phyloP scores from a whole-genome alignment of 2,113 vertebrate species.

The Nibea albiflora region DNA sequence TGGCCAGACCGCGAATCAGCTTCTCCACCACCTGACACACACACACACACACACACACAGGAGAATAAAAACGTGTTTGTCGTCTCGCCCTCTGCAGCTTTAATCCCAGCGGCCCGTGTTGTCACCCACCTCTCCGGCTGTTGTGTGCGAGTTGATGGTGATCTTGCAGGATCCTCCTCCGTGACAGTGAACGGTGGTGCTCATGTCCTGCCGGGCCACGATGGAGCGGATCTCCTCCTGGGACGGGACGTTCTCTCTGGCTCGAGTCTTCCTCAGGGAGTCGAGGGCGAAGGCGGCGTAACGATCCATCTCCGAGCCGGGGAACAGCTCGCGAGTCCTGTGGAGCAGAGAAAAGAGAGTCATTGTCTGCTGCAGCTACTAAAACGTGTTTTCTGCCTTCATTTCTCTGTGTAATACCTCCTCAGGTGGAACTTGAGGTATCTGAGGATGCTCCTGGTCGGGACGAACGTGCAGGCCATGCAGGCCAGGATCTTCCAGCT shows the following conservation, averaged over 20 bases:
- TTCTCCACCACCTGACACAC: constrained; percentile 94
- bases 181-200: constrained; percentile 93
- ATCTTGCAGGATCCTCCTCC: constrained; percentile 98
- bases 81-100: no score
- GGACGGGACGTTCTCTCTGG: constrained; percentile 93
- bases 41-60: not conserved
- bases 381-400: not conserved
- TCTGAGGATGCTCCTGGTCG: constrained; percentile 90
- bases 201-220: constrained; percentile 93
- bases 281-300: constrained; percentile 90
- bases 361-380: no score
- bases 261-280: constrained; percentile 91
- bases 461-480: constrained; percentile 93
- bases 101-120: not conserved
- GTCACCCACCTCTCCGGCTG: constrained; percentile 93
- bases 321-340: constrained; percentile 92
- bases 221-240: constrained; percentile 93
- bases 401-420: constrained; percentile 76
- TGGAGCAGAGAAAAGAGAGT: not conserved
- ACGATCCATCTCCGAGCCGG: constrained; percentile 92
- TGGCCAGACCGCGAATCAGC: constrained; percentile 94
- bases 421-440: constrained; percentile 98
- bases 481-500: constrained; percentile 94
- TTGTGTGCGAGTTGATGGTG: constrained; percentile 95
- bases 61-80: no score